Evolutionary conservation across 2,797 vertebrate genomes (phyloP), one percentile per base, ranked within the genome.

Genomic region (Aldrovandia affinis): DNA sequence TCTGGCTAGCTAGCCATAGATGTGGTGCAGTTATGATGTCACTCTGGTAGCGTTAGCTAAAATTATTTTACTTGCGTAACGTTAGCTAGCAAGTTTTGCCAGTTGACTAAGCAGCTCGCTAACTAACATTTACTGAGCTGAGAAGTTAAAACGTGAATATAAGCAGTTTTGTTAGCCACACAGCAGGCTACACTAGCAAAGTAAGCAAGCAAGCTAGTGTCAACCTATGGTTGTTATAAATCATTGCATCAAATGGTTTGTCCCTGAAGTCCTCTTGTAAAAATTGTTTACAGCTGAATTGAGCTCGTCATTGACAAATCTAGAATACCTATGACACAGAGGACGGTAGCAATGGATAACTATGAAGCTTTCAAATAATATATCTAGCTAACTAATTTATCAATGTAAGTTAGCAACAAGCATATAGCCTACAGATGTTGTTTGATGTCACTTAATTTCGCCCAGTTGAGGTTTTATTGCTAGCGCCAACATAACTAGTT

Each of bases 11-110:
- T 39, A 77, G 73, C 82, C 81, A 57, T 55, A 90, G 89, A 86
- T 88, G 89, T 82, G 90, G 88, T 91, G 91, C 93, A 92, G 91
- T 87, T 93, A 93, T 93, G 92, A 94, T 94, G 92, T 93, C 93
- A 95, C 93, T 91, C 92, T 83, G 83, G 78, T 85, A 90, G 92
- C 92, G 90, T 88, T 65, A 30, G 59, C 59, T 91, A 86, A 80
- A 81, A 63, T 88, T 86, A 88, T 83, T 81, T 33, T 81, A 2
- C 86, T 28, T 84, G 83, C 86, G 81, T 85, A 84, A 84, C n/a
- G 42, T 57, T 86, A 92, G 73, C 80, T n/a, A 68, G 70, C 39
- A 86, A 20, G 55, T 7, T 42, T 20, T 22, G 15, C 22, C 25
- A 25, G 42, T 25, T 8, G 15, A 47, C 39, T 47, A 47, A 47